Percentiles rank a stretch among this genome's conserved stretches.
phyloP scores from a whole-genome alignment of 2,113 vertebrate species.

The Pangasianodon gigas region DNA sequence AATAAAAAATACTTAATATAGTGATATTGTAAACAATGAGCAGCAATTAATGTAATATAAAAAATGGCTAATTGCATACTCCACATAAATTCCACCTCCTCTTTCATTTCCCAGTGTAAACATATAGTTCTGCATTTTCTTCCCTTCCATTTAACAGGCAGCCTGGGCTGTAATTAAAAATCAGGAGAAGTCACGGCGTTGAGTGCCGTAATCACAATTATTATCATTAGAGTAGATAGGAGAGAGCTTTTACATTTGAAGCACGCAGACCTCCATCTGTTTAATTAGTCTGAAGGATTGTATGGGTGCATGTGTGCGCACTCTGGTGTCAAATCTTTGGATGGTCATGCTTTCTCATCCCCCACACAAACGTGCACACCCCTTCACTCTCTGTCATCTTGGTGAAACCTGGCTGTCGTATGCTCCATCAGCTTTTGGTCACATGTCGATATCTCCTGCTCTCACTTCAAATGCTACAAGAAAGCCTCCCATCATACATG shows the following conservation, averaged over 20 bases:
- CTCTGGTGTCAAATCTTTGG: conserved; percentile 22
- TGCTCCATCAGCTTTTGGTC: conserved; percentile 28
- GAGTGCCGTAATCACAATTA: conserved; percentile 63
- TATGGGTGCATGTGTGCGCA: conserved; percentile 1
- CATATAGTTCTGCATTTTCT: conserved; percentile 8
- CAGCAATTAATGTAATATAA: not conserved
- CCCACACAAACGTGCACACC: not conserved
- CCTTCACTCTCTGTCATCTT: not conserved
- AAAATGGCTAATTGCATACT: not conserved
- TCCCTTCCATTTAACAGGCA: conserved; percentile 49
- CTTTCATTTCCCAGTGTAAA: conserved; percentile 5
- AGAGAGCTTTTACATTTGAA: conserved; percentile 60
- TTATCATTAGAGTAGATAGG: conserved; percentile 61
- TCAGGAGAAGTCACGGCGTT: conserved; percentile 57
- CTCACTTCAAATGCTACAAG: conserved; percentile 32
- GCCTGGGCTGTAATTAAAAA: conserved; percentile 65
- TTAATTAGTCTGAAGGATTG: conserved; percentile 47
- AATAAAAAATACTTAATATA: too few species aligned
- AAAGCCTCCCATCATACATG: conserved; percentile 34
- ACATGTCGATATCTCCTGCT: conserved; percentile 21
- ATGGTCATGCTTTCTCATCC: not conserved
- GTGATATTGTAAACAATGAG: not conserved
- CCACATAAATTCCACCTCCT: not conserved
- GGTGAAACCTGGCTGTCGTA: conserved; percentile 31
- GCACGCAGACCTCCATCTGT: conserved; percentile 55